Evolutionary conservation across 2,888 invertebrate genomes (phyloP).

Genomic region (Philaethria dido): DNA sequence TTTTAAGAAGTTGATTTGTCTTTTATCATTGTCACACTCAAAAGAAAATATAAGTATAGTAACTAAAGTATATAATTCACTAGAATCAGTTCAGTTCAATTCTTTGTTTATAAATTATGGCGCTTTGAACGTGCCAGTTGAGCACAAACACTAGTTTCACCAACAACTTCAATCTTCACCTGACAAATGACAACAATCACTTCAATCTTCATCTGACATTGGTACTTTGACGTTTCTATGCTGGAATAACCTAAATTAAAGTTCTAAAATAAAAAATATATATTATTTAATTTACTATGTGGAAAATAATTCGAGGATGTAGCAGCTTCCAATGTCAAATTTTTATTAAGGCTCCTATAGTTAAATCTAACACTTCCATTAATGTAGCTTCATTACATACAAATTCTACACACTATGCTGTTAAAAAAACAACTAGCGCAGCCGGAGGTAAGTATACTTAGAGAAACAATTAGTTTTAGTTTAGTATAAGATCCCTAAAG

Average conservation of each 20-base stretch:
- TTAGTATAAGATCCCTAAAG: not conserved
- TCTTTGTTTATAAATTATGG: too few species aligned
- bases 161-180: too few species aligned
- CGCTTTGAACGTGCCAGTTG: too few species aligned
- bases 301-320: constrained; percentile 12
- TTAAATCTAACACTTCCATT: not conserved
- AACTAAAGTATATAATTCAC: too few species aligned
- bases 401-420: constrained; percentile 53
- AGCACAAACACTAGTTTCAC: too few species aligned
- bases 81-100: too few species aligned
- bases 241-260: not conserved
- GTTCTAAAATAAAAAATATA: not conserved
- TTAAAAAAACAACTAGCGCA: constrained; percentile 74
- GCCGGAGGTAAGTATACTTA: constrained; percentile 63
- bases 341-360: not conserved
- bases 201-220: not conserved
- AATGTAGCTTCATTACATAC: constrained; percentile 51
- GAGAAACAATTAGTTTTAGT: not conserved
- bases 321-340: not conserved
- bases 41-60: too few species aligned
- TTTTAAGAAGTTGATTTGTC: too few species aligned
- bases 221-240: not conserved
- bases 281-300: constrained; percentile 6
- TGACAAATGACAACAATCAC: not conserved
- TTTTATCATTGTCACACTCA: too few species aligned